Evolutionary conservation across 2,888 invertebrate species (phyloP), one percentile per base, ranked within the genome.

Genomic region (Gibbula magus): DNA sequence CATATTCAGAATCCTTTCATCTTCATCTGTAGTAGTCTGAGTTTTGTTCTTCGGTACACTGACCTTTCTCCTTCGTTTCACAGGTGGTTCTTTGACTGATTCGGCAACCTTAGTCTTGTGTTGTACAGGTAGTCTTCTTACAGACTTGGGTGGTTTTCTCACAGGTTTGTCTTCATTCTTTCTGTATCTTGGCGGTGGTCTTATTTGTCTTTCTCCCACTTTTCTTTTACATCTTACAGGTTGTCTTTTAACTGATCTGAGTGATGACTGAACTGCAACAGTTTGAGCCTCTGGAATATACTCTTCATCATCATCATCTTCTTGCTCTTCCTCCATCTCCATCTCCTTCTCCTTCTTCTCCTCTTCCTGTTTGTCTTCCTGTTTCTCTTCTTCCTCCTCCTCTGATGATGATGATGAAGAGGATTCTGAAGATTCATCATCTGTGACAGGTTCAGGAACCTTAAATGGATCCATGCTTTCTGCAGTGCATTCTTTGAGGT

Each of bases 361-460:
- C 51, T 35, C 18, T 29, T 66, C 25, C 16, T 78, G 52, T 7
- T 78, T 25, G 16, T 66, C 67, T 32, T 22, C 52, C 25, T 73
- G 32, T 51, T 75, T 32, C 25, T 78, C 54, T 13, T 78, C 74
- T 2, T 73, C 25, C 25, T 78, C 73, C n/a, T 70, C 73, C 13
- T 73, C 73, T 51, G 61, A 73, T 25, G 53, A 73, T 32, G 81
- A 82, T 51, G 61, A 73, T 51, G 53, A 73, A 22, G 81, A 82
- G 2, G 67, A 25, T 25, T 22, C 61, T 25, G 25, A 67, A 66
- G 53, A 61, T 18, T 61, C 61, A 13, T 61, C 61, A 10, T 61
- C 61, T 4, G 25, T 61, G 13, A 16, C 13, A 16, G 61, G 61
- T 61, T 61, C 61, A 25, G 25, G 61, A 61, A 61, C 16, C 29